These are phyloP conservation scores for Maniola jurtina DNA, from an alignment of 1,140 invertebrate genomes.

Conservation along the genomic window DNA sequence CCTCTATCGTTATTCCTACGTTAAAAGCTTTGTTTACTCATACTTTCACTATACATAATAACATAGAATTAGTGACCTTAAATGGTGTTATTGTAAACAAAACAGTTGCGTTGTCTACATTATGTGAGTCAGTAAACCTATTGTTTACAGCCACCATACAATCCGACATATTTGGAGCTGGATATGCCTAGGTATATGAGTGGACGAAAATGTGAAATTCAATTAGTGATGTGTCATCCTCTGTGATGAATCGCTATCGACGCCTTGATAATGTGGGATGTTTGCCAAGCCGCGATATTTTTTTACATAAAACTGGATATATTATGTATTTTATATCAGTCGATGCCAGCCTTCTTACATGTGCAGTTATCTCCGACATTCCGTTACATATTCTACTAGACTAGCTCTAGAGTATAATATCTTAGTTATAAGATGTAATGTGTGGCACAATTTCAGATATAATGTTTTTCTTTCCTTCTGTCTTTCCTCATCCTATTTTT, in stretches of 20 bases:
- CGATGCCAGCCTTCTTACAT: too few species aligned
- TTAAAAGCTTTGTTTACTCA: background rate
- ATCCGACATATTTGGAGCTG: slow-evolving; percentile 47
- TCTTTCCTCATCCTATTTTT: too few species aligned
- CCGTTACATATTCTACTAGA: too few species aligned
- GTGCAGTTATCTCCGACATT: too few species aligned
- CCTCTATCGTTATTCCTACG: too few species aligned
- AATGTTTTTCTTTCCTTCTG: too few species aligned
- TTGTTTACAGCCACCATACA: slow-evolving; percentile 54
- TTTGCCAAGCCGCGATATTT: slow-evolving; percentile 9
- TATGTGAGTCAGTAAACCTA: slow-evolving; percentile 56
- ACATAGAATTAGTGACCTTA: slow-evolving; percentile 4
- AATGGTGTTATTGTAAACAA: slow-evolving; percentile 45
- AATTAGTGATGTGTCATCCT: slow-evolving; percentile 38
- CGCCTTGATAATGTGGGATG: slow-evolving; percentile 12
- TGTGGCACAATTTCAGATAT: too few species aligned
- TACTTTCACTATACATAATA: background rate
- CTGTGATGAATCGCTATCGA: slow-evolving; percentile 21
- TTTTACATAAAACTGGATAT: background rate
- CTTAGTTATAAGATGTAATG: too few species aligned
- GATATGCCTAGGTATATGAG: slow-evolving; percentile 27
- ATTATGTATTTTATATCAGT: too few species aligned
- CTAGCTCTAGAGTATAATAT: too few species aligned
- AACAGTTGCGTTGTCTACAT: slow-evolving; percentile 52
- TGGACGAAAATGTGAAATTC: slow-evolving; percentile 43